Evolutionary conservation across 2,888 invertebrate genomes (phyloP).

Genomic region (Napeogenes inachia): DNA sequence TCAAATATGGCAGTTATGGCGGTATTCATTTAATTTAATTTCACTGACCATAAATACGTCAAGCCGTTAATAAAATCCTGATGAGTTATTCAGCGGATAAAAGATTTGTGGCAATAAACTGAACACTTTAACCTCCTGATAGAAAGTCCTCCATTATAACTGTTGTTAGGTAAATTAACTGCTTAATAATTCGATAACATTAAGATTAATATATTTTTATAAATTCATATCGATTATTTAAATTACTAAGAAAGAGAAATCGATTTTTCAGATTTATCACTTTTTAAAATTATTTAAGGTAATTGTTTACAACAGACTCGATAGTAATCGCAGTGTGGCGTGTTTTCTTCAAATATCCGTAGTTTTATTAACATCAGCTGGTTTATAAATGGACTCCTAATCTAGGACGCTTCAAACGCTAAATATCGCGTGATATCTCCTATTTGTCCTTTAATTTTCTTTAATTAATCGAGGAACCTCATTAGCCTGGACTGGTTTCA

Average conservation of each 20-base stretch:
- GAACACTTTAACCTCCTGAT: too few relatives aligned
- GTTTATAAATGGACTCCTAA: conserved; percentile 6
- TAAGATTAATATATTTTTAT: not conserved
- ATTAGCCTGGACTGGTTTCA: conserved; percentile 61
- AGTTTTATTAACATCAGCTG: conserved; percentile 9
- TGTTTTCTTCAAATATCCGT: conserved; percentile 19
- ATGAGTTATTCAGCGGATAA: too few relatives aligned
- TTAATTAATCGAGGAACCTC: conserved; percentile 64
- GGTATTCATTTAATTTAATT: not conserved
- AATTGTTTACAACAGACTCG: not conserved
- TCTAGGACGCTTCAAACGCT: conserved; percentile 42
- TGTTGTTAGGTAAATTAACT: too few relatives aligned
- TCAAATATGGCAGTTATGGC: not conserved
- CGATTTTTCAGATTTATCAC: not conserved
- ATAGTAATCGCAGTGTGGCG: conserved; percentile 18
- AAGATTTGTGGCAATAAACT: too few relatives aligned
- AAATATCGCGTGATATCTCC: conserved; percentile 58
- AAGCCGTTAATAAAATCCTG: not conserved
- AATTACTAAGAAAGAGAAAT: too few relatives aligned
- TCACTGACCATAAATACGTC: not conserved
- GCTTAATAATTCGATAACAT: too few relatives aligned
- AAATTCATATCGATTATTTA: too few relatives aligned
- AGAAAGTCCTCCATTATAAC: too few relatives aligned
- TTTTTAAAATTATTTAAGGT: not conserved
- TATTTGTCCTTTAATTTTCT: conserved; percentile 60